Conservation (phyloP, 2,888 invertebrate species). For the Drepana falcataria region DNA sequence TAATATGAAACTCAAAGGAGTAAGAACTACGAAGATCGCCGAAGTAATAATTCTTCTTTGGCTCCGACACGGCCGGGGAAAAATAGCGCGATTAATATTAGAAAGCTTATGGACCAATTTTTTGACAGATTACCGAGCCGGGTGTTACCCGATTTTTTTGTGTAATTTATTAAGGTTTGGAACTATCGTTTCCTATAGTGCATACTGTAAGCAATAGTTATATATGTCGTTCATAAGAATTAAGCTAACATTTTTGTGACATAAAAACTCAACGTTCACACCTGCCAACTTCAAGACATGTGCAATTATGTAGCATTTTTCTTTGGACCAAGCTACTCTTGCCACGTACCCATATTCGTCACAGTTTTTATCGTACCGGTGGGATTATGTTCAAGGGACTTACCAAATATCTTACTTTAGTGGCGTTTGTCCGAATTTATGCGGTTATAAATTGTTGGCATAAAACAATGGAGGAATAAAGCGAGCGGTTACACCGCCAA, state of each 20-base stretch:
- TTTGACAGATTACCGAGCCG: background rate
- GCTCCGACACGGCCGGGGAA: background rate
- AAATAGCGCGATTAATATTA: background rate
- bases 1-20: background rate
- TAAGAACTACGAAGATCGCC: background rate
- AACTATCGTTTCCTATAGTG: background rate
- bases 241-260: slow-evolving; percentile 1
- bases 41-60: background rate
- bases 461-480: slow-evolving; percentile 41
- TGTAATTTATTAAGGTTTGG: background rate
- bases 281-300: slow-evolving; percentile 31
- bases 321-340: slow-evolving; percentile 28
- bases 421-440: slow-evolving; percentile 38
- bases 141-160: background rate
- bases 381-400: slow-evolving; percentile 31
- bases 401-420: slow-evolving; percentile 38
- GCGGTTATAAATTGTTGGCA: slow-evolving; percentile 47
- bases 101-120: background rate
- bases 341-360: slow-evolving; percentile 27
- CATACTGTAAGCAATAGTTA: background rate
- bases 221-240: background rate
- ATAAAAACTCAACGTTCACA: background rate
- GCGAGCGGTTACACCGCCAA: slow-evolving; percentile 17
- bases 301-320: slow-evolving; percentile 38
- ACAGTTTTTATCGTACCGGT: slow-evolving; percentile 32